A percentile compares a stretch with the other conserved stretches of the same genome.
These are phyloP conservation scores for Lonchura striata DNA, from an alignment of 2,113 vertebrate species.

Conservation along the genomic window DNA sequence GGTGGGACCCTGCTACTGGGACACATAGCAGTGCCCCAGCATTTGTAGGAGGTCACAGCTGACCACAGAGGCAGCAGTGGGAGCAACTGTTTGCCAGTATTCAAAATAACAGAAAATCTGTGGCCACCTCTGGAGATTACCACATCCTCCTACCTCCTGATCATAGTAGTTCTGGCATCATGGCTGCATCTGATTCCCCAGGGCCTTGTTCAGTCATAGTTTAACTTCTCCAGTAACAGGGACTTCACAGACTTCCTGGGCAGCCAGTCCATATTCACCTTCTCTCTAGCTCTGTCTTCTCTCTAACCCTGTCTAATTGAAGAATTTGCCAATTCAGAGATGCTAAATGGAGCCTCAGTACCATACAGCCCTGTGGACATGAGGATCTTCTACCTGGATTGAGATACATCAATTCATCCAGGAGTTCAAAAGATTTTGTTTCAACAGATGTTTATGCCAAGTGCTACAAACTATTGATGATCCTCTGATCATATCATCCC, in stretches of 20 bases:
- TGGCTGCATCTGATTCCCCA: not conserved
- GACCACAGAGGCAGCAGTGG: not conserved
- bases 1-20: not conserved
- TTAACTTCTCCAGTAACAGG: not conserved
- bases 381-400: not conserved
- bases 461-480: not conserved
- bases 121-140: not conserved
- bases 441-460: not conserved
- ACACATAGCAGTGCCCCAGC: not conserved
- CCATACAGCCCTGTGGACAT: not conserved
- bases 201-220: not conserved
- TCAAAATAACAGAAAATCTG: not conserved
- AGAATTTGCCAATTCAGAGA: not conserved
- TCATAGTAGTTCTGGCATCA: not conserved
- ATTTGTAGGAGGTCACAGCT: not conserved
- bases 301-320: not conserved
- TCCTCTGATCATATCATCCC: not conserved
- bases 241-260: not conserved
- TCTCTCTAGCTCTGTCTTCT: not conserved
- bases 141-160: not conserved
- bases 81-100: not conserved
- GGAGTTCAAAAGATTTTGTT: not conserved
- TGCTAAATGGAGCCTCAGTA: not conserved
- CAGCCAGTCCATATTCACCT: not conserved
- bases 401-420: not conserved